Percentiles rank a stretch among this genome's conserved stretches.
These are phyloP conservation scores for Eulithis testata DNA, from an alignment of 2,888 invertebrate genomes.

Conservation along the genomic window DNA sequence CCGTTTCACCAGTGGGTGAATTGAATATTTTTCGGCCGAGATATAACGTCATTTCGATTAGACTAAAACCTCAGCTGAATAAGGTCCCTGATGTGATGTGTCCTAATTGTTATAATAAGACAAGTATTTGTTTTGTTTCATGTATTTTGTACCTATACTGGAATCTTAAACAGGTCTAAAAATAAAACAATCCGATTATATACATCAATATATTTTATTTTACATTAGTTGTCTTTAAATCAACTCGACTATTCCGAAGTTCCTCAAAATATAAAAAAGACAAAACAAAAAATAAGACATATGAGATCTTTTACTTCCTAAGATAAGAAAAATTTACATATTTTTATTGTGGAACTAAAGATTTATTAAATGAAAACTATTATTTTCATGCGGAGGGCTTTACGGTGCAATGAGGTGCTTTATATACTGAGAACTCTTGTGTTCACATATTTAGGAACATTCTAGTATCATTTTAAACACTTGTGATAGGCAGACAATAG, in stretches of 20 bases:
- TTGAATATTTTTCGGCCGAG: too few relatives aligned
- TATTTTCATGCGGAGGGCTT: slow-evolving; percentile 63
- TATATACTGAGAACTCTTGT: slow-evolving; percentile 5
- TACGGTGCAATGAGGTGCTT: slow-evolving; percentile 44
- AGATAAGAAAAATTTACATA: slow-evolving; percentile 83
- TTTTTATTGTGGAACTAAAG: slow-evolving; percentile 80
- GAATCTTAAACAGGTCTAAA: slow-evolving; percentile 38
- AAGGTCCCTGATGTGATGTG: not conserved
- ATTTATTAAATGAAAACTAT: slow-evolving; percentile 69
- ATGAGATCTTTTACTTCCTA: slow-evolving; percentile 85
- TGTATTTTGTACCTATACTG: slow-evolving; percentile 25
- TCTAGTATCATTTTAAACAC: too few relatives aligned
- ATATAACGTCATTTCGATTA: too few relatives aligned
- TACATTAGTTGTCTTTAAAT: slow-evolving; percentile 85
- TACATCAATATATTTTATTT: slow-evolving; percentile 85
- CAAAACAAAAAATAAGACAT: slow-evolving; percentile 84
- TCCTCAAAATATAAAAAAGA: slow-evolving; percentile 85
- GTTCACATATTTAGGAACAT: not conserved
- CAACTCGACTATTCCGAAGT: slow-evolving; percentile 83
- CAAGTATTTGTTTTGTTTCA: slow-evolving; percentile 27
- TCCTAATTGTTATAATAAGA: slow-evolving; percentile 10
- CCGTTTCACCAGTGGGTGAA: too few relatives aligned
- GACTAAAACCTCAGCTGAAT: too few relatives aligned
- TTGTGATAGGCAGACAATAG: not conserved
- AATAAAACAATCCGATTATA: slow-evolving; percentile 66